Evolutionary conservation across 2,797 vertebrate species (phyloP).

Genomic region (Holocentrus rufus): DNA sequence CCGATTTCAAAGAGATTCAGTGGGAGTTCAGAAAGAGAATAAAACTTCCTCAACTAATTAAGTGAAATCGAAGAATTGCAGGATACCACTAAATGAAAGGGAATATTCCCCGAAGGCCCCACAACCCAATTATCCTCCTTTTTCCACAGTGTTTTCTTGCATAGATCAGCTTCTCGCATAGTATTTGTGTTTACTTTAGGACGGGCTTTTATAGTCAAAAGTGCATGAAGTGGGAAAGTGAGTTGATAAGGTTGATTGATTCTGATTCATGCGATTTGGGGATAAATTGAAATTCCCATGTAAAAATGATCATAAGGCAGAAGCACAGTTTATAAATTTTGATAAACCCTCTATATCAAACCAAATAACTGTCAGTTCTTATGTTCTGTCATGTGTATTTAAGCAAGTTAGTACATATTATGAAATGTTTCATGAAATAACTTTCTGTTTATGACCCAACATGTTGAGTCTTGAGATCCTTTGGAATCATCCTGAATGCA

Average conservation of each 20-base stretch:
- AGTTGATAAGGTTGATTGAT: not conserved
- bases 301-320: not conserved
- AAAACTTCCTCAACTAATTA: constrained; percentile 62
- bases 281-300: not conserved
- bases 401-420: too few species aligned
- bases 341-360: not conserved
- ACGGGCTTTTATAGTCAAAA: not conserved
- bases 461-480: too few species aligned
- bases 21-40: constrained; percentile 39
- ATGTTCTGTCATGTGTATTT: constrained; percentile 11
- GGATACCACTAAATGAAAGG: constrained; percentile 44
- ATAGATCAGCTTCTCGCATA: constrained; percentile 7
- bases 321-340: not conserved
- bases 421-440: too few species aligned
- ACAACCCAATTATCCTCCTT: constrained; percentile 42
- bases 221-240: not conserved
- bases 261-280: not conserved
- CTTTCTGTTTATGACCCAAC: not conserved
- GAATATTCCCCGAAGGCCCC: constrained; percentile 22
- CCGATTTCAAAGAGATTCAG: constrained; percentile 62
- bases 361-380: not conserved
- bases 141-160: constrained; percentile 14
- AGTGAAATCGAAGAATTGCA: constrained; percentile 42
- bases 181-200: not conserved
- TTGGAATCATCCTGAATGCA: too few species aligned